These are phyloP conservation scores for Phaetusa simplex DNA, from an alignment of 2,113 vertebrate species.

Conservation along the genomic window DNA sequence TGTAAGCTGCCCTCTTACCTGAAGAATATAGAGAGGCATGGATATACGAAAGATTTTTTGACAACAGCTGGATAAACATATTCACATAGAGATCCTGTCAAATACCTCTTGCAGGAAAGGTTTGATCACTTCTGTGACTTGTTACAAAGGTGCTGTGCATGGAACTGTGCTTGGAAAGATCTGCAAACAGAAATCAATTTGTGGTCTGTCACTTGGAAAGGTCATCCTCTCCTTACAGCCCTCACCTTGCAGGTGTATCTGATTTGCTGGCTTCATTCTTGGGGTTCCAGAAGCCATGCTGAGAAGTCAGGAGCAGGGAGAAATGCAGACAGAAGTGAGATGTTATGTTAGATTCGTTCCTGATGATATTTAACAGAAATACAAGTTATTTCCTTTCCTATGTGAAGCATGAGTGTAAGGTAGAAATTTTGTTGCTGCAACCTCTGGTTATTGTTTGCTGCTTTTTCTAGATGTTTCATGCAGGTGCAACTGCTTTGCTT, in stretches of 20 bases:
- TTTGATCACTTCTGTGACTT: background rate
- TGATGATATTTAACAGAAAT: background rate
- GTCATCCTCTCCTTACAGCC: background rate
- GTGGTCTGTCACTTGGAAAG: background rate
- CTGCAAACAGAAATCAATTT: background rate
- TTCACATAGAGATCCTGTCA: background rate
- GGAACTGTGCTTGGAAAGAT: background rate
- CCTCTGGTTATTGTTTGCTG: background rate
- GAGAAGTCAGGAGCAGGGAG: background rate
- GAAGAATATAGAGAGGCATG: background rate
- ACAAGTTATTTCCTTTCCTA: background rate
- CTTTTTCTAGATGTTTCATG: background rate
- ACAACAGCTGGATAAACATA: background rate
- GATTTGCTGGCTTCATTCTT: background rate
- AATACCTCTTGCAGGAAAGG: background rate
- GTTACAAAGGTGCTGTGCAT: background rate
- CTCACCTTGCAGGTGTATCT: background rate
- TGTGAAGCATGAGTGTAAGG: accelerated
- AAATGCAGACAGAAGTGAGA: background rate
- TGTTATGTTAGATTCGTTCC: background rate
- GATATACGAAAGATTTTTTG: background rate
- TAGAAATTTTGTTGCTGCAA: background rate
- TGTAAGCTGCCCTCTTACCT: background rate
- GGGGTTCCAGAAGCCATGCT: accelerated
- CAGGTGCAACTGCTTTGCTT: background rate